Conservation (phyloP, 1,140 invertebrate genomes). For the Aphis craccivora region DNA sequence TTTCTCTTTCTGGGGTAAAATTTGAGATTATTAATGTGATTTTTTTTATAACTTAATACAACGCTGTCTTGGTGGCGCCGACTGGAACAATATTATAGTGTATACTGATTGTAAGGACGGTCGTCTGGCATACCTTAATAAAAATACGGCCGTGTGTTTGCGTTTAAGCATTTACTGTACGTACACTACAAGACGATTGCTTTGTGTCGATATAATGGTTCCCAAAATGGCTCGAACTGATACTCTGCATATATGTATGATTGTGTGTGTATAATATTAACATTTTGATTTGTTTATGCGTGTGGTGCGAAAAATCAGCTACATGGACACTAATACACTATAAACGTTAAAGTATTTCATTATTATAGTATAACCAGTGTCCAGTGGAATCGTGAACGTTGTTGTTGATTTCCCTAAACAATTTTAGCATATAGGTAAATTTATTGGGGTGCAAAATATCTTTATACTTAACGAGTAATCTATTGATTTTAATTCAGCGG, state of each 20-base stretch:
- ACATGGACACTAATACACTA: background rate
- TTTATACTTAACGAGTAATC: too few species aligned
- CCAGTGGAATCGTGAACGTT: too few species aligned
- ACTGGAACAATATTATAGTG: background rate
- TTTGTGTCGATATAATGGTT: slow-evolving; percentile 2
- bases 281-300: background rate
- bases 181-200: background rate
- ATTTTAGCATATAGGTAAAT: too few species aligned
- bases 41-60: background rate
- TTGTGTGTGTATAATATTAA: background rate
- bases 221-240: background rate
- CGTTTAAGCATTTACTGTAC: slow-evolving; percentile 8
- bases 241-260: background rate
- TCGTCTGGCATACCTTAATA: slow-evolving; percentile 5
- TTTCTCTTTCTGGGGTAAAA: background rate
- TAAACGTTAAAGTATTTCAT: background rate
- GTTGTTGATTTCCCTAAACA: too few species aligned
- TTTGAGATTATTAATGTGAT: background rate
- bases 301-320: background rate
- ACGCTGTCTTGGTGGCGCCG: background rate
- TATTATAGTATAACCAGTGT: background rate
- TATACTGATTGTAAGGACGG: background rate
- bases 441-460: too few species aligned
- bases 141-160: background rate
- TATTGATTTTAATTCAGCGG: too few species aligned